A percentile compares a stretch with the other conserved stretches of the same genome.
phyloP scores from a whole-genome alignment of 2,113 vertebrate species.

The Aphelocoma coerulescens region DNA sequence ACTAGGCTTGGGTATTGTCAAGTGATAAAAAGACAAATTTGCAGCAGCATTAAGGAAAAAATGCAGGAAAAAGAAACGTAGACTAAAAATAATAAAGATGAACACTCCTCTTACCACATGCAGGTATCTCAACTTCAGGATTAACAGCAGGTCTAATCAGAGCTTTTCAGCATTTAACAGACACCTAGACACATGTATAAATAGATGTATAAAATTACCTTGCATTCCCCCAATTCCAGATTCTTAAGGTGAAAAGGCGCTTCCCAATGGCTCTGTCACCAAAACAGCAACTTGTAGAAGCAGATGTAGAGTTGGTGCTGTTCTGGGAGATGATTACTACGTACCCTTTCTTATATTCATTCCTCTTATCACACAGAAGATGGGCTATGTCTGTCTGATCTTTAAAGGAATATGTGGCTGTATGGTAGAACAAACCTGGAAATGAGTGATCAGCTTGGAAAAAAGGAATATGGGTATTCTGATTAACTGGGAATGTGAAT shows the following conservation, averaged over 20 bases:
- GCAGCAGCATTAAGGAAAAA: neutral
- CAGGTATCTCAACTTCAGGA: neutral
- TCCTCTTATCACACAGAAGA: neutral
- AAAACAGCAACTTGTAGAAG: neutral
- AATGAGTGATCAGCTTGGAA: neutral
- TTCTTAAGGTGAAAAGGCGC: neutral
- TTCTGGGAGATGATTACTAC: neutral
- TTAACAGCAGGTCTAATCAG: neutral
- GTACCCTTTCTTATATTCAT: neutral
- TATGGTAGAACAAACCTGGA: neutral
- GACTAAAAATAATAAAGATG: neutral
- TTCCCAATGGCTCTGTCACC: neutral
- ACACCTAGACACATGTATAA: neutral
- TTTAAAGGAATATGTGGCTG: neutral
- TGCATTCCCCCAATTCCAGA: rapidly evolving
- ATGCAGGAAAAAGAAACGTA: neutral
- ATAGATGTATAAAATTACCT: neutral
- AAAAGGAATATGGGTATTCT: neutral
- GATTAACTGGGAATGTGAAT: neutral
- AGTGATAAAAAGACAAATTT: neutral
- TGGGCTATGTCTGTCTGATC: neutral
- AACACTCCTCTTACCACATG: neutral
- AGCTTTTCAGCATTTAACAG: neutral
- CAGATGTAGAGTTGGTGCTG: neutral
- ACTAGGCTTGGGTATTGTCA: neutral